Evolutionary conservation across 2,113 vertebrate species (phyloP).

Genomic region (Rousettus leschenaultii): DNA sequence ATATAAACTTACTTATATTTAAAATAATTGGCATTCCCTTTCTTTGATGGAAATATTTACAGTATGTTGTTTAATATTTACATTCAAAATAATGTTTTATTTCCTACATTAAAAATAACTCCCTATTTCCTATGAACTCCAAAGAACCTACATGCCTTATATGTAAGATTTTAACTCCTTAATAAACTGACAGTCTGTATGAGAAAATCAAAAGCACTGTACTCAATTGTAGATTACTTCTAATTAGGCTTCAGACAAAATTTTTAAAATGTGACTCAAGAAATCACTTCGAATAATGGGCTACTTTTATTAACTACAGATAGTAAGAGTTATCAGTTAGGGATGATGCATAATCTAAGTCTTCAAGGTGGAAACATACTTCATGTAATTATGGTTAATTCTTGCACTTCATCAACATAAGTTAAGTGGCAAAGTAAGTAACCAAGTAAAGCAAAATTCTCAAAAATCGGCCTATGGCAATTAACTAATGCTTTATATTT

Average conservation of each 20-base stretch:
- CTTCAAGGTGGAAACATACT: neutral
- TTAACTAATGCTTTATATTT: constrained; percentile 19
- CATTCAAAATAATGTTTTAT: neutral
- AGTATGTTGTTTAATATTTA: neutral
- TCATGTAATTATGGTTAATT: constrained; percentile 12
- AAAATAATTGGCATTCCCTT: neutral
- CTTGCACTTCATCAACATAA: neutral
- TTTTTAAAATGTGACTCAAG: neutral
- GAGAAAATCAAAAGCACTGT: neutral
- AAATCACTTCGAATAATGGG: neutral
- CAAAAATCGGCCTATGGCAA: neutral
- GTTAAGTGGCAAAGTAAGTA: neutral
- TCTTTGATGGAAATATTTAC: neutral
- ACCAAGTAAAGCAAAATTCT: constrained; percentile 1
- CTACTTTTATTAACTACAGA: neutral
- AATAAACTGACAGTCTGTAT: neutral
- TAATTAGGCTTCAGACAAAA: neutral
- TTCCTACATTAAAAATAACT: neutral
- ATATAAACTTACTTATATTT: neutral
- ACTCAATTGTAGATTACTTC: neutral
- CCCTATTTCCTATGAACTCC: neutral
- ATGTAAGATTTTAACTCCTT: neutral
- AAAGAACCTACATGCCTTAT: neutral
- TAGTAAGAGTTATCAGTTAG: neutral
- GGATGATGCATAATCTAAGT: neutral